A percentile compares a stretch with the other conserved stretches of the same genome.
Conservation (phyloP, 2,888 invertebrate species). For the Cantharis lateralis region DNA sequence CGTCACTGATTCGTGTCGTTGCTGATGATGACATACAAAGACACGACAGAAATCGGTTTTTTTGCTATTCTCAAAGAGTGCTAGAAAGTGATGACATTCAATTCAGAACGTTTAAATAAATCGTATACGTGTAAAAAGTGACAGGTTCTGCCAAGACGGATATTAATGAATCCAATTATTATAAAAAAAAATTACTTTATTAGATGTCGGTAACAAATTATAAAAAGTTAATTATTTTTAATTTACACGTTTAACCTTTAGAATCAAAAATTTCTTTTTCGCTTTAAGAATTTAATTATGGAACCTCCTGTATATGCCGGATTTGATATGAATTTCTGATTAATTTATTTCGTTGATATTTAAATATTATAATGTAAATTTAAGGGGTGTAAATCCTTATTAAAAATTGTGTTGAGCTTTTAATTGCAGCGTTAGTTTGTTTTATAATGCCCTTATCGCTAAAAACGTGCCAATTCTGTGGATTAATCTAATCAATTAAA, state of each 20-base stretch:
- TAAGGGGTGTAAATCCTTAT: not conserved
- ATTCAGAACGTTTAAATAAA: not conserved
- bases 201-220: not conserved
- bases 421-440: not conserved
- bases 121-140: not conserved
- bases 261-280: no score
- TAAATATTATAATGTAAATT: not conserved
- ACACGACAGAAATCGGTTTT: constrained; percentile 18
- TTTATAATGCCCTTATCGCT: not conserved
- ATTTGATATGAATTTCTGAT: no score
- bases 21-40: constrained; percentile 23
- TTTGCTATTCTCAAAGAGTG: constrained; percentile 3
- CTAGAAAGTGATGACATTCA: not conserved
- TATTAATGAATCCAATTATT: constrained; percentile 3
- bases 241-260: not conserved
- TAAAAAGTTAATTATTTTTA: not conserved
- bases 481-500: not conserved
- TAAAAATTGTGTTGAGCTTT: not conserved
- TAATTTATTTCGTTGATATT: not conserved
- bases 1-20: constrained; percentile 23
- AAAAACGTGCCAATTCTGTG: not conserved
- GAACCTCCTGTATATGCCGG: no score
- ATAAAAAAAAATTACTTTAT: not conserved
- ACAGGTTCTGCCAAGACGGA: not conserved
- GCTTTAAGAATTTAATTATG: no score